Base-by-base conservation (phyloP, 2,113 vertebrate genomes). In the Ardeotis arabs region DNA sequence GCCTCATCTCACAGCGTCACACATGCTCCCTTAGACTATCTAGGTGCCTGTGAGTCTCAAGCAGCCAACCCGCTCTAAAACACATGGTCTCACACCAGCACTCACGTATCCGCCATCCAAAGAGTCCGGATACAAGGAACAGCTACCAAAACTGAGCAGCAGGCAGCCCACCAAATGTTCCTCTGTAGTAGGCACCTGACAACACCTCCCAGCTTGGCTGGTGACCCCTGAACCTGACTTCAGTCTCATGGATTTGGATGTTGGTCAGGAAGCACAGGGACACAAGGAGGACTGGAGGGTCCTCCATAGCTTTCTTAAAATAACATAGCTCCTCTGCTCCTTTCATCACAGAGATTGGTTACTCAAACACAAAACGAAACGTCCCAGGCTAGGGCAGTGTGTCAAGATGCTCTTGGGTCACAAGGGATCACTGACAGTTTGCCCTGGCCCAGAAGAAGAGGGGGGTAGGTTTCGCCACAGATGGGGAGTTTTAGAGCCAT, bases 1-100 rank as follows among this genome's bases (percentile, higher is more conserved):
- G 87, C 93, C 93, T 93, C 94, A 95, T 87, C 95, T 94, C 78
- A 10, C 91, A 90, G 87, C 84, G 59, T 90, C 94, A 86, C 94
- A 90, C 89, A 88, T 64, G 77, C 89, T 95, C 80, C 59, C 83
- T 89, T 24, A 74, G 37, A 39, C 82, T 88, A 25, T n/a, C 62
- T 64, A 41, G 69, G 64, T 89, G 77, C 85, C 79, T 90, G 59
- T 0, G 2, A 86, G 55, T 39, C 58, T 95, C 87, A 53, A 50
- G 93, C 74, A 95, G 87, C 73, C 89, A 95, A 15, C 9, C 35
- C 14, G 12, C 90, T 41, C 95, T 25, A 11, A 56, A 94, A 63
- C 58, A 45, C 75, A 14, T 0, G 4, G 66, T 92, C 80, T 90
- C 5, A 0, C 94, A 53, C 83, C 86, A 60, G 49, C 45, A 4